A percentile compares a stretch with the other conserved stretches of the same genome.
These are phyloP conservation scores for Spongilla lacustris DNA, from an alignment of 37 sponge, comb jelly and placozoan genomes.

Conservation along the genomic window DNA sequence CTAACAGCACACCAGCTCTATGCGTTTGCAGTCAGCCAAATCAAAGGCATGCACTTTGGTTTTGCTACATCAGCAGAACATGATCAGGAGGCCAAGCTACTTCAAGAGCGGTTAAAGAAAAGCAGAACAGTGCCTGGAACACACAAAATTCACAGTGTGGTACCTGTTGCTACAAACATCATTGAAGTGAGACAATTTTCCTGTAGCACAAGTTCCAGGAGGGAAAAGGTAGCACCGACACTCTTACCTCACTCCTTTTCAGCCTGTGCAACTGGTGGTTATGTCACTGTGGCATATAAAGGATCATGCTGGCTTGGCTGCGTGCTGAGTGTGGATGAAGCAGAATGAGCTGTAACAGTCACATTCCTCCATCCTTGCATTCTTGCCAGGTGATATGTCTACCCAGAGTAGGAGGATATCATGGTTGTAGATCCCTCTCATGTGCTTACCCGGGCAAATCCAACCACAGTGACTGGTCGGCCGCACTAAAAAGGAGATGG, in stretches of 20 bases:
- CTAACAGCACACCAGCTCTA: slow-evolving; percentile 17
- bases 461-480: too few species aligned
- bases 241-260: not conserved
- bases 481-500: too few species aligned
- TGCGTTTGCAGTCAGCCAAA: slow-evolving; percentile 7
- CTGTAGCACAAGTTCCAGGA: not conserved
- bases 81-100: not conserved
- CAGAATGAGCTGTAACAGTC: not conserved
- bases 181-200: not conserved
- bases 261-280: not conserved
- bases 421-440: not conserved
- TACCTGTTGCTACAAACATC: slow-evolving; percentile 4
- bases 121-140: slow-evolving; percentile 27
- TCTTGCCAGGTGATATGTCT: not conserved
- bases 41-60: slow-evolving; percentile 16
- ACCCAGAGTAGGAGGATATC: not conserved
- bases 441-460: not conserved
- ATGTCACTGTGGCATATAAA: not conserved
- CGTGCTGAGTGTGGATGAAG: not conserved
- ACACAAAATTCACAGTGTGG: not conserved
- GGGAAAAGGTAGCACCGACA: not conserved
- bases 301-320: not conserved
- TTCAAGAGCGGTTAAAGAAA: not conserved
- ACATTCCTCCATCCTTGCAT: not conserved
- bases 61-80: slow-evolving; percentile 4